phyloP scores from a whole-genome alignment of 2,888 invertebrate genomes.

The Sympetrum striolatum region DNA sequence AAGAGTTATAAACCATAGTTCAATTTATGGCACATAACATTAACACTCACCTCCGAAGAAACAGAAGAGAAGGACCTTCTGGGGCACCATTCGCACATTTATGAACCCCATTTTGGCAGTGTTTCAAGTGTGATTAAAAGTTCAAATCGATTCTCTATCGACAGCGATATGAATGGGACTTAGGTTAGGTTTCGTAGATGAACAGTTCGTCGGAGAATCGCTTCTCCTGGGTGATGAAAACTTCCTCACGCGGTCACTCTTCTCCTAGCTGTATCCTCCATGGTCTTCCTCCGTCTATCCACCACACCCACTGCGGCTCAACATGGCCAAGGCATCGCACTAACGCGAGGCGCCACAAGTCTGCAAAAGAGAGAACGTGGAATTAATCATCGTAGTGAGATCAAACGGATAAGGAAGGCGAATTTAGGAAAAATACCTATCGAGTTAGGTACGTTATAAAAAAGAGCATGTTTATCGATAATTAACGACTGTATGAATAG shows the following conservation, averaged over 20 bases:
- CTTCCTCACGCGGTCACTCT: neutral
- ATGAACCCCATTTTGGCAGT: neutral
- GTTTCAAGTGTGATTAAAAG: neutral
- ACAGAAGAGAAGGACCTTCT: neutral
- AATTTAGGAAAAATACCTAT: too few species aligned
- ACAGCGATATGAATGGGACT: neutral
- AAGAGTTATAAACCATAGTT: too few species aligned
- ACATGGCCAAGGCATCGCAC: neutral
- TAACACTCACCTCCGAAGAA: neutral
- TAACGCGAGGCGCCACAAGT: neutral
- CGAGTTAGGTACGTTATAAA: too few species aligned
- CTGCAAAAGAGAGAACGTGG: neutral
- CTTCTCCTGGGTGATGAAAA: neutral
- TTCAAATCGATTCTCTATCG: neutral
- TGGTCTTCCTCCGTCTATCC: neutral
- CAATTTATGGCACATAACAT: neutral
- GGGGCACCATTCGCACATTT: neutral
- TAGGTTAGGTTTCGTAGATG: neutral
- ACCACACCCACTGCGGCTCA: neutral
- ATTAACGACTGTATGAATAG: too few species aligned
- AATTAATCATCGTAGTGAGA: too few species aligned
- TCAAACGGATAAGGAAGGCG: too few species aligned
- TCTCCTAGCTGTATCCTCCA: neutral
- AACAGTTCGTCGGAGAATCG: neutral
- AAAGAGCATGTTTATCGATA: too few species aligned